Percentiles rank a stretch among this genome's conserved stretches.
Conservation (phyloP, 2,113 vertebrate genomes). For the Nymphicus hollandicus region DNA sequence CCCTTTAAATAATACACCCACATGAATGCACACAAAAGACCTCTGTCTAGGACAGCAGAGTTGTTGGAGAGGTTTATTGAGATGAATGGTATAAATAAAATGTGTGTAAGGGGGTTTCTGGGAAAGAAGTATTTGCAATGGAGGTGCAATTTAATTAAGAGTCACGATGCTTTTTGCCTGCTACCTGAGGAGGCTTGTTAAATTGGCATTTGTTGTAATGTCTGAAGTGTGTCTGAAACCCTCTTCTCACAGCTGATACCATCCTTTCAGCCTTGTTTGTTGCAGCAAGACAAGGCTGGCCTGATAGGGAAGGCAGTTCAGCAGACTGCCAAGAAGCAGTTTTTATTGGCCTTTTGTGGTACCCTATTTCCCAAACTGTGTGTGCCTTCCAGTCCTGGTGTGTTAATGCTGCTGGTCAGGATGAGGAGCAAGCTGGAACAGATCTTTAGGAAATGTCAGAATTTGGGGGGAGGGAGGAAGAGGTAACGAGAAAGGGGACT, state of each 20-base stretch:
- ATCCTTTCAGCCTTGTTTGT: constrained; percentile 41
- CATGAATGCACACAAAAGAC: constrained; percentile 40
- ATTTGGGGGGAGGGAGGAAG: neutral
- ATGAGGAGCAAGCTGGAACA: neutral
- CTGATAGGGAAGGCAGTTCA: neutral
- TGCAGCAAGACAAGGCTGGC: neutral
- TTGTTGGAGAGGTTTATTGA: constrained; percentile 29
- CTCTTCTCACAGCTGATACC: constrained; percentile 34
- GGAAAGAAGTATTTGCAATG: constrained; percentile 22
- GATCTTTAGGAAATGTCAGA: neutral
- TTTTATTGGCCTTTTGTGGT: neutral
- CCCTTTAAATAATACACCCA: constrained; percentile 62
- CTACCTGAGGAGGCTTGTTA: constrained; percentile 60
- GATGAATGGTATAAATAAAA: constrained; percentile 52
- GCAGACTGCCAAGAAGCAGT: neutral
- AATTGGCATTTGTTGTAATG: constrained; percentile 64
- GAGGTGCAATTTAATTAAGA: constrained; percentile 62
- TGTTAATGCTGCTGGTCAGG: neutral
- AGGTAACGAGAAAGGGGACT: neutral
- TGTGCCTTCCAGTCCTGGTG: neutral
- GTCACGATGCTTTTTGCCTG: constrained; percentile 53
- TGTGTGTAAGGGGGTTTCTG: constrained; percentile 17
- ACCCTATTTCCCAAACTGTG: neutral
- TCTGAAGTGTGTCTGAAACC: constrained; percentile 46
- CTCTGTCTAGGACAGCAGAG: constrained; percentile 12